phyloP scores from a whole-genome alignment of 2,113 vertebrate species.

The Phalacrocorax carbo region DNA sequence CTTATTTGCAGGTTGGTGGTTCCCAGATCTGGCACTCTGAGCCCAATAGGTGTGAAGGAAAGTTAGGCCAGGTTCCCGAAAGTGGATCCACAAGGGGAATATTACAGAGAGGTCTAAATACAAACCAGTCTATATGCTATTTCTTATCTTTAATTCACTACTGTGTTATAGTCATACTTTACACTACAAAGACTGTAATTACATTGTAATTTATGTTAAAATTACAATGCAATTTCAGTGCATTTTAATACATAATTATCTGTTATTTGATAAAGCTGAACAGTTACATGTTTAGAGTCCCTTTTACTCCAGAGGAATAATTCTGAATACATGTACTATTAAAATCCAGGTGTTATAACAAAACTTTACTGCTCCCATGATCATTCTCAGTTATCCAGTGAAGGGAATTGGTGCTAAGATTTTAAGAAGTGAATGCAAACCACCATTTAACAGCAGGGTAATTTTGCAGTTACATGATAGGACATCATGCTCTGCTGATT shows the following conservation, averaged over 20 bases:
- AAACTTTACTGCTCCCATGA: not conserved
- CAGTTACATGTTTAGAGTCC: not conserved
- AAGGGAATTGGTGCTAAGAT: not conserved
- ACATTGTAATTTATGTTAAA: not conserved
- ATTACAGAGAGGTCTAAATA: not conserved
- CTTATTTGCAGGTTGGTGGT: not conserved
- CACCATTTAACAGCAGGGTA: not conserved
- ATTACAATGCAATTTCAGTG: not conserved
- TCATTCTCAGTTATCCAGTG: not conserved
- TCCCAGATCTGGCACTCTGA: not conserved
- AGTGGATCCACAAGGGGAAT: not conserved
- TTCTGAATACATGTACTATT: not conserved
- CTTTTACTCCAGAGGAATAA: not conserved
- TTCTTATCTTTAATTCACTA: constrained; percentile 9
- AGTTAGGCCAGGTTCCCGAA: not conserved
- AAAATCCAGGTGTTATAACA: not conserved
- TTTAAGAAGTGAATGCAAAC: not conserved
- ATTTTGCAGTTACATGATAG: not conserved
- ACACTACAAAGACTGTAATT: constrained; percentile 5
- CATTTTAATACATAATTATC: constrained; percentile 11
- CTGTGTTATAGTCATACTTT: not conserved
- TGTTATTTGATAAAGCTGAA: constrained; percentile 24
- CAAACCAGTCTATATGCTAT: not conserved
- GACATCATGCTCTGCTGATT: not conserved
- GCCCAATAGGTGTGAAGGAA: not conserved